Evolutionary conservation across 2,797 vertebrate species (phyloP), one percentile per base, ranked within the genome.

Genomic region (Manis javanica): DNA sequence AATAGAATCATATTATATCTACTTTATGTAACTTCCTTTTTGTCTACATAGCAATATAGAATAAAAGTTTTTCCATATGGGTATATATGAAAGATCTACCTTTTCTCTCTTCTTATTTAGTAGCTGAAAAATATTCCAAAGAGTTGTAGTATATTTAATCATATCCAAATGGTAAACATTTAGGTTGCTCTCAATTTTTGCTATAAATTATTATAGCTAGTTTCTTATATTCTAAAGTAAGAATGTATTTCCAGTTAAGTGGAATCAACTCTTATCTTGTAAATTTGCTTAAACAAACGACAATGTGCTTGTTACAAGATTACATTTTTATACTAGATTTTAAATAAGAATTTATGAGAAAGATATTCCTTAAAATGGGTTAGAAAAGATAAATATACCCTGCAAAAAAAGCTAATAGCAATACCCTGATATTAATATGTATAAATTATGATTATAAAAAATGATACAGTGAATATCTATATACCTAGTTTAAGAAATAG

Each of bases 331-430:
- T 95, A 75, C 5, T 87, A 82, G 64, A 79, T 24, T 75, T 83
- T 84, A 75, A 85, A 88, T 92, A 72, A 82, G 74, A 92, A 87
- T 78, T 94, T 95, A 61, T 71, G 49, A 86, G 85, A 90, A 94
- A 42, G 2, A 64, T 83, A 0, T 85, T 21, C 5, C 19, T 91
- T 88, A 16, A 96, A 95, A 31, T 61, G 7, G 15, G 37, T 34
- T 90, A 92, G 94, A 96, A 7, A 16, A 94, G 51, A 96, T 24
- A 15, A 94, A 69, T 21, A 42, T 4, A 24, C 0, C 79, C 16
- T 78, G 15, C 49, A 82, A 92, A 93, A 92, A 37, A 57, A 24
- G 42, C 19, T 78, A 87, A 61, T 1, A 71, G 42, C 26, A 86
- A 23, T 51, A 42, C 5, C 9, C 5, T 71, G 34, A 66, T 49